Evolutionary conservation across 2,113 vertebrate species (phyloP).

Genomic region (Paramormyrops kingsleyae): DNA sequence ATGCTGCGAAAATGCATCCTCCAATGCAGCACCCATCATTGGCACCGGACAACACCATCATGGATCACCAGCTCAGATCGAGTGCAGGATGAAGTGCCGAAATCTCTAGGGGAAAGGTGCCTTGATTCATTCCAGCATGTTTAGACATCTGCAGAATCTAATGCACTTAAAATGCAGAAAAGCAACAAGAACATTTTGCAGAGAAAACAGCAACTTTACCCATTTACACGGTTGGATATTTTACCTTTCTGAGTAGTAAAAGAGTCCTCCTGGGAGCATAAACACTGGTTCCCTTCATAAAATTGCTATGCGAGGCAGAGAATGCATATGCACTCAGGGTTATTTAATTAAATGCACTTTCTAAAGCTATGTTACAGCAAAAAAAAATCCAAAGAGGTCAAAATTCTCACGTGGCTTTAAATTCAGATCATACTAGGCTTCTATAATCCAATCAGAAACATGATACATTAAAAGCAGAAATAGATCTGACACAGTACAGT

Average conservation of each 20-base stretch:
- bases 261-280: neutral
- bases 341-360: neutral
- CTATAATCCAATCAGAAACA: neutral
- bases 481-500: neutral
- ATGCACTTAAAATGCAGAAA: neutral
- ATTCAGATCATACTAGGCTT: neutral
- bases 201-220: neutral
- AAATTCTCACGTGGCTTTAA: neutral
- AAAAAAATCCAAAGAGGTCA: neutral
- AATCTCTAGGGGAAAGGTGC: neutral
- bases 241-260: neutral
- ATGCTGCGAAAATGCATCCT: neutral
- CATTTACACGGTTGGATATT: neutral
- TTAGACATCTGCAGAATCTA: neutral
- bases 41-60: neutral
- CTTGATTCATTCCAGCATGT: neutral
- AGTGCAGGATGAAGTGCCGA: neutral
- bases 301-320: neutral
- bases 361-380: neutral
- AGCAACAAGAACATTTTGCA: neutral
- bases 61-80: neutral
- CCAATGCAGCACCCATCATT: neutral
- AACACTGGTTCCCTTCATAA: neutral
- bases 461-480: neutral
- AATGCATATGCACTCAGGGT: neutral